Base-by-base conservation (phyloP, 2,888 invertebrate genomes). In the Epirrita christyi region DNA sequence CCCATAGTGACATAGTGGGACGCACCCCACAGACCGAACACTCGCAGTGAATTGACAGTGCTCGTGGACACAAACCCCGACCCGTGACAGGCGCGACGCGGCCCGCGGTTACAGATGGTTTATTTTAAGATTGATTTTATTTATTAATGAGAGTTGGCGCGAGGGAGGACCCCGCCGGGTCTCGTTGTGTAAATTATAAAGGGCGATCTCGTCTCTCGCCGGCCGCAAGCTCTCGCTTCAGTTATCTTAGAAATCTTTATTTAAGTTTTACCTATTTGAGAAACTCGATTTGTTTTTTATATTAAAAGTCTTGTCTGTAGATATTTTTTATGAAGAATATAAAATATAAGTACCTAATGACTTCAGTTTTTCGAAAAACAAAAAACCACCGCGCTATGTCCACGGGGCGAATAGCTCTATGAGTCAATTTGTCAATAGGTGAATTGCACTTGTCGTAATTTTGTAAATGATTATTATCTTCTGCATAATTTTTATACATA, bases 321-420 rank as follows among this genome's bases (percentile, higher is more conserved):
- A 90, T 89, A 90, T 86, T 89, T 88, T 91, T 87, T 91, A 89
- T 90, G 88, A 79, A 83, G 84, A 88, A 88, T 89, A 89, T 87
- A 89, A 87, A 88, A 78, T 88, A 88, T 90, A 88, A 90, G 88
- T 89, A 88, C 81, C 84, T 81, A 83, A 78, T 77, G 83, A 82
- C 72, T 85, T 80, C 79, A 81, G 76, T 86, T 81, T 85, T 81
- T 81, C 77, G 76, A 70, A 74, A 73, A 71, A 68, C 47, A 47
- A 42, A 54, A 55, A 43, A 48, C 57, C 53, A 49, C 45, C 54
- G 58, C 48, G 52, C 40, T 38, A 41, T 53, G 55, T 48, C 34
- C 50, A 45, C 47, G 51, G 49, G 53, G 42, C 40, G 56, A 36
- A 40, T 46, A 55, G 53, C 45, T 58, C 41, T 54, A 46, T 50